Evolutionary conservation across 2,797 vertebrate species (phyloP), one percentile per base, ranked within the genome.

Genomic region (Percopsis omiscomaycus): DNA sequence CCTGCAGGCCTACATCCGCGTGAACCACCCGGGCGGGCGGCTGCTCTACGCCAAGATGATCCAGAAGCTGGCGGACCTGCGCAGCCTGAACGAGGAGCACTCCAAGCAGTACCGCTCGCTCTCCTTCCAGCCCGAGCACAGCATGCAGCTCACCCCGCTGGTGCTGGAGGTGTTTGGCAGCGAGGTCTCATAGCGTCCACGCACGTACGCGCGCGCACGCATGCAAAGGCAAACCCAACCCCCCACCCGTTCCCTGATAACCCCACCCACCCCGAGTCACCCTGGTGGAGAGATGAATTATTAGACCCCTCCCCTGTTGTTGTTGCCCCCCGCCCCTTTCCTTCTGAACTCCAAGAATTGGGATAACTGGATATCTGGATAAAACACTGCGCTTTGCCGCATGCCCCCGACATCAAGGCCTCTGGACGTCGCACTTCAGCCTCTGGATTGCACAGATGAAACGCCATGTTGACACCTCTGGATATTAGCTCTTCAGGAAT

Each of bases 11-110:
- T 98, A 99, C 79, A 99, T 99, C 86, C 93, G 92, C 2, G 93
- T 95, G 79, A 89, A 94, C 71, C 97, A 97, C 85, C 93, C 94
- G 0, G 95, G 95, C 1, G 91, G 94, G 37, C 95, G 93, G 69
- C 90, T 96, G 69, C 94, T 98, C 66, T 98, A 99, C 0, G 94
- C 97, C 78, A 98, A 96, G 89, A 99, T 99, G 97, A 98, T 99
- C 91, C 97, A 99, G 91, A 99, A 98, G 78, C 88, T 99, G 68
- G 95, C 96, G 0, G 97, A 99, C 81, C 92, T 99, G 58, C 93
- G 97, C 49, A 98, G 96, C 90, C 93, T 99, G 60, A 98, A 96
- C 0, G 96, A 98, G 89, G 96, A 99, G 87, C 95, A 99, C 91
- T 96, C 96, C 80, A 95, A 94, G 87, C 96, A 99, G 91, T 98